Evolutionary conservation across 2,888 invertebrate species (phyloP).

Genomic region (Podabrus alpinus): DNA sequence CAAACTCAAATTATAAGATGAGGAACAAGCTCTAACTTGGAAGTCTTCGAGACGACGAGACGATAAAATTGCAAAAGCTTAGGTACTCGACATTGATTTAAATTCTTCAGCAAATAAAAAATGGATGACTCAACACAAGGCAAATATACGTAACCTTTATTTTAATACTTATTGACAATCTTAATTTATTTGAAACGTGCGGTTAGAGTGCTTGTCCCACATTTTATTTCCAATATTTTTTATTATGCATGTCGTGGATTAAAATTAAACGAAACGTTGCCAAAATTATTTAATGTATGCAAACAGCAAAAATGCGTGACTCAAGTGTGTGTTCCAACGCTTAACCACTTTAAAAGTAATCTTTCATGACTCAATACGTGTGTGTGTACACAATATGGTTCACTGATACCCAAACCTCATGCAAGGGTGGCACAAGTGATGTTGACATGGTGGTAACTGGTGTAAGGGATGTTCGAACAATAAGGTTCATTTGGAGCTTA

Average conservation of each 20-base stretch:
- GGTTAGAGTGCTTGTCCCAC: neutral
- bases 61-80: too few species aligned
- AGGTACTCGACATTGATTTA: neutral
- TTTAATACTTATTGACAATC: neutral
- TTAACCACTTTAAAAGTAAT: neutral
- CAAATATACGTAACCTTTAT: neutral
- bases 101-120: neutral
- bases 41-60: too few species aligned
- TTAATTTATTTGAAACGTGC: neutral
- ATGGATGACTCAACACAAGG: neutral
- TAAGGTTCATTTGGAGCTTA: neutral
- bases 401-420: neutral
- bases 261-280: neutral
- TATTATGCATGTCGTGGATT: neutral
- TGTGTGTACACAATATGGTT: neutral
- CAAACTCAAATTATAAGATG: too few species aligned
- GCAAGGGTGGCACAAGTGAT: neutral
- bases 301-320: neutral
- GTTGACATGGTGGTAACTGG: neutral
- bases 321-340: constrained; percentile 1
- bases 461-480: neutral
- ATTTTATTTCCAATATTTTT: neutral
- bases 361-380: constrained; percentile 2
- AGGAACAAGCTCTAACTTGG: too few species aligned
- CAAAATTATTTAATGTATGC: neutral